These are phyloP conservation scores for Rhopilema esculentum DNA, from an alignment of 30 jellyfish, hydroid and myxozoan genomes.

Conservation along the genomic window DNA sequence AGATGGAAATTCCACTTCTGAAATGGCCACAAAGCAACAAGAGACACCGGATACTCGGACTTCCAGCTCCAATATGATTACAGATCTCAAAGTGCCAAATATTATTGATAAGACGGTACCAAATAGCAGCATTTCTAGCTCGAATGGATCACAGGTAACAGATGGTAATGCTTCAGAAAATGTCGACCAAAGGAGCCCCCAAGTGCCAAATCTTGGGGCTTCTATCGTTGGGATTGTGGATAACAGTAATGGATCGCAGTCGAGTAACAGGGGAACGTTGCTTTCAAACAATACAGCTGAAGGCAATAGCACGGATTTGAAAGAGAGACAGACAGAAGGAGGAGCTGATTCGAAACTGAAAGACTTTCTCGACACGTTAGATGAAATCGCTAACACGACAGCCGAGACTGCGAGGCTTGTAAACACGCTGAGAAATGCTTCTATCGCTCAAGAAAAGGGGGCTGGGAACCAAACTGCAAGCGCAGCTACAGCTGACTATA, in stretches of 20 bases:
- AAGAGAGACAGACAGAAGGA: slow-evolving; percentile 1
- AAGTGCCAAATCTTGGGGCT: slow-evolving; percentile 39
- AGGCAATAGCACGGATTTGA: not conserved
- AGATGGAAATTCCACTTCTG: not conserved
- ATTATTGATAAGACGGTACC: slow-evolving; percentile 6
- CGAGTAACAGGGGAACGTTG: not conserved
- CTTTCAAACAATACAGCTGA: not conserved
- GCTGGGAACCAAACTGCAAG: not conserved
- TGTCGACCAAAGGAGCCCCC: slow-evolving; percentile 5
- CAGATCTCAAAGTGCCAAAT: slow-evolving; percentile 44
- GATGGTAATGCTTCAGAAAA: not conserved
- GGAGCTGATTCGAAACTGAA: not conserved
- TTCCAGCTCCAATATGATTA: slow-evolving; percentile 27
- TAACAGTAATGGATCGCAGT: slow-evolving; percentile 4
- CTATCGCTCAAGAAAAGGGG: not conserved
- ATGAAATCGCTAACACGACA: slow-evolving; percentile 31
- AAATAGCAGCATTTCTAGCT: not conserved
- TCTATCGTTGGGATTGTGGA: slow-evolving; percentile 42
- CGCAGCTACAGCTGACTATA: not conserved
- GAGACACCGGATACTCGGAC: slow-evolving; percentile 17
- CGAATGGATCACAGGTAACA: not conserved
- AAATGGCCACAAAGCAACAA: not conserved
- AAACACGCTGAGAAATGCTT: not conserved
- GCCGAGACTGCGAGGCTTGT: slow-evolving; percentile 30
- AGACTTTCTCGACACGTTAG: slow-evolving; percentile 24